Conservation (phyloP, 2,113 vertebrate genomes). For the Toxotes jaculatrix region DNA sequence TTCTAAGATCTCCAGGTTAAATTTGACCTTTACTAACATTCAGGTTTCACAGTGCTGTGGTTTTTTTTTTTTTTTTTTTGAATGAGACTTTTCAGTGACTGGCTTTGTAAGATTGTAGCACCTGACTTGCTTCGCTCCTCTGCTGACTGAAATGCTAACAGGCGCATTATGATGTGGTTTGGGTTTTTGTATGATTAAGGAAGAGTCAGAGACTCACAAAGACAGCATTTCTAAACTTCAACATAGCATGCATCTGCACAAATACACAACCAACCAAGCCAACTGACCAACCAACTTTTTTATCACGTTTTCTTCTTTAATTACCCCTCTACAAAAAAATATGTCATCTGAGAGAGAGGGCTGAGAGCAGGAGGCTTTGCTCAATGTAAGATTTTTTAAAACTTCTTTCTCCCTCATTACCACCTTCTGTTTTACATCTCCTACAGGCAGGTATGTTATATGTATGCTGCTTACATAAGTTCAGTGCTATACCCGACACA, state of each 20-base stretch:
- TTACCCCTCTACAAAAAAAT: conserved; percentile 76
- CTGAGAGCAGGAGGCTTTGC: conserved; percentile 62
- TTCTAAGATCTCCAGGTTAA: conserved; percentile 47
- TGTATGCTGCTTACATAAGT: conserved; percentile 52
- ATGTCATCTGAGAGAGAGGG: conserved; percentile 46
- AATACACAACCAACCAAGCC: conserved; percentile 79
- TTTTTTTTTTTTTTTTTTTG: background rate
- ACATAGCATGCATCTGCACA: conserved; percentile 78
- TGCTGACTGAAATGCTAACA: conserved; percentile 19
- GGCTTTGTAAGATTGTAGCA: conserved; percentile 38
- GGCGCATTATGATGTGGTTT: background rate
- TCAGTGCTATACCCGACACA: conserved; percentile 47
- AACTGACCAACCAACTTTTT: conserved; percentile 70
- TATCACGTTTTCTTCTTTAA: conserved; percentile 72
- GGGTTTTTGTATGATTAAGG: conserved; percentile 29
- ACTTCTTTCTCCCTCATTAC: conserved; percentile 29
- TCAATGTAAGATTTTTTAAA: conserved; percentile 32
- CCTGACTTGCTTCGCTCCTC: conserved; percentile 40
- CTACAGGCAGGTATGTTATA: conserved; percentile 36
- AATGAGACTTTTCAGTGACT: conserved; percentile 15
- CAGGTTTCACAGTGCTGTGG: conserved; percentile 55
- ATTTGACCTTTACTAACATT: conserved; percentile 19
- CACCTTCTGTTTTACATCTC: conserved; percentile 17
- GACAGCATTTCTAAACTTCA: conserved; percentile 70
- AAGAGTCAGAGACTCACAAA: conserved; percentile 46